These are phyloP conservation scores for Euschistus heros DNA, from an alignment of 1,140 invertebrate species.

Conservation along the genomic window DNA sequence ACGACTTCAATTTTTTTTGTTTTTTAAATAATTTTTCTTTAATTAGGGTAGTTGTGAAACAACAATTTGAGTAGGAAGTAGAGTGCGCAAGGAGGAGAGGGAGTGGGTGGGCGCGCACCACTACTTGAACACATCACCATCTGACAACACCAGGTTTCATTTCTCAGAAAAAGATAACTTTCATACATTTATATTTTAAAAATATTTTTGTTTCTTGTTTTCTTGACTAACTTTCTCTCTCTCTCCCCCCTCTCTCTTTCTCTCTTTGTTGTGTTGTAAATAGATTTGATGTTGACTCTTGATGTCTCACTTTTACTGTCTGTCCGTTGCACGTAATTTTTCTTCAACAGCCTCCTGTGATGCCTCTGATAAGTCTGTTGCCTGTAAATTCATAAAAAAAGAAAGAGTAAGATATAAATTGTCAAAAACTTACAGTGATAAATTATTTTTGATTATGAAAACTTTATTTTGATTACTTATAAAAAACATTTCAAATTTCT, in stretches of 20 bases:
- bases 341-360: constrained; percentile 84
- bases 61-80: constrained; percentile 13
- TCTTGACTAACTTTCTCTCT: constrained; percentile 1
- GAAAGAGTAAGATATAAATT: too few relatives aligned
- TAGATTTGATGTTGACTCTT: constrained; percentile 13
- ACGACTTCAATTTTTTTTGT: constrained; percentile 19
- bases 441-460: too few relatives aligned
- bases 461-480: too few relatives aligned
- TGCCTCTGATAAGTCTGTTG: constrained; percentile 82
- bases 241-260: constrained; percentile 6
- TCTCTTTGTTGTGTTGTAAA: constrained; percentile 12
- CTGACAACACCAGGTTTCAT: constrained; percentile 1
- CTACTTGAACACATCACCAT: constrained; percentile 4
- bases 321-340: constrained; percentile 82
- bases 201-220: background rate
- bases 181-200: constrained; percentile 4
- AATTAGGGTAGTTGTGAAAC: constrained; percentile 12
- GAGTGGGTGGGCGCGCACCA: background rate
- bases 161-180: constrained; percentile 1
- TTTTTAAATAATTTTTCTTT: constrained; percentile 4
- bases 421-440: too few relatives aligned
- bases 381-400: constrained; percentile 37
- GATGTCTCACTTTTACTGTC: constrained; percentile 53
- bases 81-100: constrained; percentile 2
- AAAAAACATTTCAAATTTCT: too few relatives aligned